phyloP scores from a whole-genome alignment of 2,888 invertebrate species.

The Nomada lathburiana region DNA sequence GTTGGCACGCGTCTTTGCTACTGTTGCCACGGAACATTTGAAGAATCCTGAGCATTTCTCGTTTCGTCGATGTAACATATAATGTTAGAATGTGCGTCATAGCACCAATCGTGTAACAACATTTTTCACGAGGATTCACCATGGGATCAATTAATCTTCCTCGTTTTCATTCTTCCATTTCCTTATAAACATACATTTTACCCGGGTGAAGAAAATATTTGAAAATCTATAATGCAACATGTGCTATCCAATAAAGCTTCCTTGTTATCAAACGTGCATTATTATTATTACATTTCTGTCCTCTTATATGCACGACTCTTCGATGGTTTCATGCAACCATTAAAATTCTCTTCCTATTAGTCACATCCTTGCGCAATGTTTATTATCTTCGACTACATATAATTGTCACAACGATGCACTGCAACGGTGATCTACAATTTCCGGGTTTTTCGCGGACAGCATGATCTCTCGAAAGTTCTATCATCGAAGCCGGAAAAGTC shows the following conservation, averaged over 20 bases:
- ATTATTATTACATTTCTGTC: no score
- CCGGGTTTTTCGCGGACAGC: neutral
- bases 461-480: constrained; percentile 45
- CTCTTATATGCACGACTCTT: no score
- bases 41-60: constrained; percentile 25
- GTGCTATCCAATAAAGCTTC: no score
- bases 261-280: no score
- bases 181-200: no score
- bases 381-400: neutral
- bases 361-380: neutral
- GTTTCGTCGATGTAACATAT: neutral
- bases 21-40: constrained; percentile 3
- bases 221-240: no score
- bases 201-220: no score
- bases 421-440: neutral
- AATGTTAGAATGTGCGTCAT: constrained; percentile 1
- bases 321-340: no score
- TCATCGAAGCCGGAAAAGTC: constrained; percentile 65
- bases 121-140: constrained; percentile 5
- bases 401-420: neutral
- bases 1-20: constrained; percentile 13
- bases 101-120: neutral
- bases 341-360: no score
- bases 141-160: neutral
- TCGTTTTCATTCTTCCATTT: neutral